Evolutionary conservation across 37 sponge, comb jelly and placozoan genomes (phyloP).

Genomic region (Bolinopsis microptera): DNA sequence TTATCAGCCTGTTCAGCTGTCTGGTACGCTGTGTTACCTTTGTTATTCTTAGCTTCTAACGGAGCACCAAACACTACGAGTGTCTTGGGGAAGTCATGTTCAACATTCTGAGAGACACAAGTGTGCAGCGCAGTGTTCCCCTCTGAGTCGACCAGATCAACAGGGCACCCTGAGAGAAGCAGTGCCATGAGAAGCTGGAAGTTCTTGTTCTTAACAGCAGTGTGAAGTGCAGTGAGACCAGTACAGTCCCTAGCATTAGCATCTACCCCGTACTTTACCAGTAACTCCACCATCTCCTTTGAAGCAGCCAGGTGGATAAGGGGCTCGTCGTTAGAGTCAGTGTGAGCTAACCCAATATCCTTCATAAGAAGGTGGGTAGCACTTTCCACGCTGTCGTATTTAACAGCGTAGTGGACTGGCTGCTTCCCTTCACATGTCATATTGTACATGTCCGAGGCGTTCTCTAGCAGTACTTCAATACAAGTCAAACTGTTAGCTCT

Average conservation of each 20-base stretch:
- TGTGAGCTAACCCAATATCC: slow-evolving; percentile 1
- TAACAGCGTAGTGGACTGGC: slow-evolving; percentile 15
- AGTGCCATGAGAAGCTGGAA: not conserved
- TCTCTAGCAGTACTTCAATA: not conserved
- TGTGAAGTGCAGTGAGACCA: slow-evolving; percentile 10
- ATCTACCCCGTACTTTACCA: slow-evolving; percentile 16
- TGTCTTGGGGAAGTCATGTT: slow-evolving; percentile 52
- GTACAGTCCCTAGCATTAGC: not conserved
- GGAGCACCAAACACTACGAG: slow-evolving; percentile 69
- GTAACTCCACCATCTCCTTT: slow-evolving; percentile 17
- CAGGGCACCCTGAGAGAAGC: not conserved
- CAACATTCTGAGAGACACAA: slow-evolving; percentile 16
- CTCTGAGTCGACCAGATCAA: not conserved
- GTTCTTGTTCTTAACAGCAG: not conserved
- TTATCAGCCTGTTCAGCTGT: not conserved
- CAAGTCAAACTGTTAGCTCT: not conserved
- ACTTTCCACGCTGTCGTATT: slow-evolving; percentile 27
- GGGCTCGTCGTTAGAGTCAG: not conserved
- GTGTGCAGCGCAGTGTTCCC: slow-evolving; percentile 62
- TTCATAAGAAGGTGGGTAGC: not conserved
- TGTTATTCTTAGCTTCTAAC: not conserved
- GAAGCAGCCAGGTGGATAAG: slow-evolving; percentile 32
- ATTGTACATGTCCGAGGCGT: not conserved
- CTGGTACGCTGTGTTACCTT: not conserved
- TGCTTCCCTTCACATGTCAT: slow-evolving; percentile 21